phyloP scores from a whole-genome alignment of 2,113 vertebrate genomes.

The Elephantulus edwardii region DNA sequence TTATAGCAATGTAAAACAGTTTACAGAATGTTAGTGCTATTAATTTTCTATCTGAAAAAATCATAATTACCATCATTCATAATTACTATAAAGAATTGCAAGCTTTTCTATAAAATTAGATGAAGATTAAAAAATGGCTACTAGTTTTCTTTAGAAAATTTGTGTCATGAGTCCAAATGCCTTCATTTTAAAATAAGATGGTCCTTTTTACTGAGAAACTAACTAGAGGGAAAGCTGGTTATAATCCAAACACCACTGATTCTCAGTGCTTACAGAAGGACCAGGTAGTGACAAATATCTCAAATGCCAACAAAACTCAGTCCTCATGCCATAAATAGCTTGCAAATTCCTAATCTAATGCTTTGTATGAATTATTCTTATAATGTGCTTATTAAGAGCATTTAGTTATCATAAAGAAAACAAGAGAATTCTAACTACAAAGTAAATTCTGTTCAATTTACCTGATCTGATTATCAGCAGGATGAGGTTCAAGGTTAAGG shows the following conservation, averaged over 20 bases:
- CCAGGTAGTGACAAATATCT: not conserved
- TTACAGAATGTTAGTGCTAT: constrained; percentile 10
- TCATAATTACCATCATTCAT: no score
- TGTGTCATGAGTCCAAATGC: not conserved
- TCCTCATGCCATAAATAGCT: not conserved
- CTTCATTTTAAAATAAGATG: constrained; percentile 10
- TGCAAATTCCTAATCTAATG: constrained; percentile 38
- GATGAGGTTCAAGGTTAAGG: constrained; percentile 6
- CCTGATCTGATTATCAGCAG: not conserved
- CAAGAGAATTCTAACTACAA: constrained; percentile 37
- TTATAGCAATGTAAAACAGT: constrained; percentile 22
- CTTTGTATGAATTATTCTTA: constrained; percentile 32
- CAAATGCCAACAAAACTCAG: constrained; percentile 29
- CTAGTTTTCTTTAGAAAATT: constrained; percentile 7
- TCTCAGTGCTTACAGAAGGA: not conserved
- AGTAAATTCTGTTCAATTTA: constrained; percentile 21
- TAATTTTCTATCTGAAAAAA: constrained; percentile 35
- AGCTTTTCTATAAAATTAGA: not conserved
- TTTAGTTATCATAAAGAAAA: constrained; percentile 45
- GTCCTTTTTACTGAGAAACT: constrained; percentile 20
- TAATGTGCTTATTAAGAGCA: not conserved
- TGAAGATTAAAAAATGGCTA: not conserved
- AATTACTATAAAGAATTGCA: constrained; percentile 25
- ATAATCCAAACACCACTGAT: not conserved
- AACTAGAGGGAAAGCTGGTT: not conserved